These are phyloP conservation scores for Plebejus melissa DNA, from an alignment of 2,888 invertebrate species.

Conservation along the genomic window DNA sequence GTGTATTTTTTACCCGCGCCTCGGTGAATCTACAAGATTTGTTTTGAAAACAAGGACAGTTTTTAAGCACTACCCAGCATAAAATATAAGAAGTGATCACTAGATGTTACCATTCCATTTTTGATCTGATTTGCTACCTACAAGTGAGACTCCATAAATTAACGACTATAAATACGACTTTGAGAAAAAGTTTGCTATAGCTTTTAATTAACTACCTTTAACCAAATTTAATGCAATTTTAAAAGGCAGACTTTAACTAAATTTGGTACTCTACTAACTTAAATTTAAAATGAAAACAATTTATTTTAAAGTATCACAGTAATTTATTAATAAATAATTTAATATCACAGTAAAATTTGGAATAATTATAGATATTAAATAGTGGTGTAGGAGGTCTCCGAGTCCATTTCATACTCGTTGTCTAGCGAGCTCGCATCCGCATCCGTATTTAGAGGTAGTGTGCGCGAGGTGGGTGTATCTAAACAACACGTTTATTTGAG, in stretches of 20 bases:
- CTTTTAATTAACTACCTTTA: no score
- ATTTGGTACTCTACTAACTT: not conserved
- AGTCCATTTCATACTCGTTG: not conserved
- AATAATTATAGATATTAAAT: not conserved
- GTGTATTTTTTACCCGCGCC: slow-evolving; percentile 34
- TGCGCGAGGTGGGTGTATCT: not conserved
- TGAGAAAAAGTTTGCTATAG: no score
- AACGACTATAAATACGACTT: no score
- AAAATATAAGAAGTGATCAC: no score
- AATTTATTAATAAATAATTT: not conserved
- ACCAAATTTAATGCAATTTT: no score
- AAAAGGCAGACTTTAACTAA: not conserved
- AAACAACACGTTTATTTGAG: not conserved
- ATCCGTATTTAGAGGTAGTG: not conserved
- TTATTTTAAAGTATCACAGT: not conserved
- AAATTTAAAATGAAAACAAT: not conserved
- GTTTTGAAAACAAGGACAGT: no score
- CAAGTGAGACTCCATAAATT: no score
- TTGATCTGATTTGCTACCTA: no score
- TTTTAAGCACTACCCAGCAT: no score
- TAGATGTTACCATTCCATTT: no score
- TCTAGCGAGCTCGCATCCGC: not conserved
- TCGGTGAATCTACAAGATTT: not conserved
- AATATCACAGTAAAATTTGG: not conserved
- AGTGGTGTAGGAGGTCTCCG: not conserved